Percentiles rank a stretch among this genome's conserved stretches.
phyloP scores from a whole-genome alignment of 2,888 invertebrate species.

The Zygogramma bicolorata region DNA sequence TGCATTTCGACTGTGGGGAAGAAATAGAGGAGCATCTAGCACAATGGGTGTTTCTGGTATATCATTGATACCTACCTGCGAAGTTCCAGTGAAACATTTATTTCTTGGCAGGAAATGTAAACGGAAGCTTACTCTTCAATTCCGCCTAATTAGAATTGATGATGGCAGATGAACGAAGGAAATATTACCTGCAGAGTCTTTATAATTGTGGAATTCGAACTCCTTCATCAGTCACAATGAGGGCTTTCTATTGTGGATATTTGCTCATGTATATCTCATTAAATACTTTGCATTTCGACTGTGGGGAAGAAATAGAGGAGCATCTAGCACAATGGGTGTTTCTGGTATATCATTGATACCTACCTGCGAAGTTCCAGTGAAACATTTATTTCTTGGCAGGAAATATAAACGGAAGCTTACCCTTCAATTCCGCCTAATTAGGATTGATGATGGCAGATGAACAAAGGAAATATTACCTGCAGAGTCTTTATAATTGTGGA shows the following conservation, averaged over 20 bases:
- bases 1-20: neutral
- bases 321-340: neutral
- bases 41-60: neutral
- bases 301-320: neutral
- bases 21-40: neutral
- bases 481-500: slow-evolving; percentile 2
- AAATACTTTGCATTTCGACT: neutral
- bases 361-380: neutral
- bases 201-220: neutral
- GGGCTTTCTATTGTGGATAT: neutral
- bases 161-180: slow-evolving; percentile 9
- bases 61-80: neutral
- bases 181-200: slow-evolving; percentile 10
- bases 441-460: slow-evolving; percentile 11
- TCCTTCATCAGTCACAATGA: neutral
- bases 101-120: slow-evolving; percentile 9
- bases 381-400: neutral
- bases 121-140: neutral
- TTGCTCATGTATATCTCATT: neutral
- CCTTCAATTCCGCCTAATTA: neutral
- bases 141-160: slow-evolving; percentile 16
- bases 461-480: slow-evolving; percentile 11
- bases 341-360: neutral
- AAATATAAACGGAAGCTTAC: neutral
- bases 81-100: neutral